Percentiles rank a stretch among this genome's conserved stretches.
phyloP scores from a whole-genome alignment of 1,140 invertebrate genomes.

The Drosophila santomea region DNA sequence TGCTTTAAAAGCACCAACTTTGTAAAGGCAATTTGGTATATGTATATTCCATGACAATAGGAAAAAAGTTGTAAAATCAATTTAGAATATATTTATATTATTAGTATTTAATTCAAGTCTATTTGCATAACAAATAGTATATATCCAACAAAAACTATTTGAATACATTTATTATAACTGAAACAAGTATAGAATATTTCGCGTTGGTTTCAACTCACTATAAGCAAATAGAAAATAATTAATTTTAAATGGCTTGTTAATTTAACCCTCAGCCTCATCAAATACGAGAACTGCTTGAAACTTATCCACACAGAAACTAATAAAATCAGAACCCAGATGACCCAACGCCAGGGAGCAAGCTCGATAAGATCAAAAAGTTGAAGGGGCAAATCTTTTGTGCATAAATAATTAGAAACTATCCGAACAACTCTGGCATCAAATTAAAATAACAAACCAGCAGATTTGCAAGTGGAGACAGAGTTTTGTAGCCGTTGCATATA shows the following conservation, averaged over 20 bases:
- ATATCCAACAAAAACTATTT: too few species aligned
- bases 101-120: too few species aligned
- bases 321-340: not conserved
- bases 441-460: constrained; percentile 49
- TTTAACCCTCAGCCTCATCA: not conserved
- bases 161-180: too few species aligned
- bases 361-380: constrained; percentile 5
- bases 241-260: not conserved
- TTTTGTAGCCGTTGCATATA: constrained; percentile 31
- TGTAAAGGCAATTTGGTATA: too few species aligned
- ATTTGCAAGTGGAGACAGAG: constrained; percentile 45
- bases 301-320: not conserved
- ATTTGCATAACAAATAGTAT: too few species aligned
- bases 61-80: too few species aligned
- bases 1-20: too few species aligned
- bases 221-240: not conserved
- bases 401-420: constrained; percentile 49
- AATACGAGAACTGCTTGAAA: not conserved
- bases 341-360: not conserved
- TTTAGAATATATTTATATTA: too few species aligned
- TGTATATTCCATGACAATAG: too few species aligned
- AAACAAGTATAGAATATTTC: too few species aligned
- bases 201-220: too few species aligned
- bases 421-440: constrained; percentile 46
- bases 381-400: constrained; percentile 25